These are phyloP conservation scores for Heliconius aoede DNA, from an alignment of 2,888 invertebrate genomes.

Conservation along the genomic window DNA sequence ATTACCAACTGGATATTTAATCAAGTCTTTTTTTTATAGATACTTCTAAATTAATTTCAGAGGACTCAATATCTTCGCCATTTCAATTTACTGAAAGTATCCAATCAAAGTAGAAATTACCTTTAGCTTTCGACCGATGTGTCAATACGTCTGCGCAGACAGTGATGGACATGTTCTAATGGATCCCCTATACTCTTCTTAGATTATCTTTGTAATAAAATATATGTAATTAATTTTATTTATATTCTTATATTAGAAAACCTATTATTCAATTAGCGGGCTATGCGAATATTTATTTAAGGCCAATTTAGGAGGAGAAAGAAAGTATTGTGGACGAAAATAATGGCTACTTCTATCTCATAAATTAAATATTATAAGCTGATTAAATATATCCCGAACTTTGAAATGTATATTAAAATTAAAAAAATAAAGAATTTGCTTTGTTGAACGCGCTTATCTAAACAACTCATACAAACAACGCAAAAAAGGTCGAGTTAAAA, in stretches of 20 bases:
- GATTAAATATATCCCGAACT: no score
- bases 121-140: conserved; percentile 35
- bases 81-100: conserved; percentile 39
- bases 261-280: background rate
- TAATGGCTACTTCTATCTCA: no score
- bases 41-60: conserved; percentile 4
- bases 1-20: background rate
- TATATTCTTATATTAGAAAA: background rate
- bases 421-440: no score
- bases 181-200: conserved; percentile 3
- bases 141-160: conserved; percentile 37
- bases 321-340: no score
- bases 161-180: conserved; percentile 32
- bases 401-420: no score
- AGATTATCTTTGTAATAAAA: background rate
- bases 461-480: no score
- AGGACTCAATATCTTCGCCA: conserved; percentile 6
- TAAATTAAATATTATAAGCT: no score
- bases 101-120: conserved; percentile 35
- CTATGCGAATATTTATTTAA: no score
- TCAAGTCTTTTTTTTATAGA: background rate
- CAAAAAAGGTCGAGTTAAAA: no score
- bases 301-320: no score
- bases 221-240: background rate
- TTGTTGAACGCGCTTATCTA: no score